A percentile compares a stretch with the other conserved stretches of the same genome.
Conservation (phyloP, 1,140 invertebrate species). For the Hestina assimilis region DNA sequence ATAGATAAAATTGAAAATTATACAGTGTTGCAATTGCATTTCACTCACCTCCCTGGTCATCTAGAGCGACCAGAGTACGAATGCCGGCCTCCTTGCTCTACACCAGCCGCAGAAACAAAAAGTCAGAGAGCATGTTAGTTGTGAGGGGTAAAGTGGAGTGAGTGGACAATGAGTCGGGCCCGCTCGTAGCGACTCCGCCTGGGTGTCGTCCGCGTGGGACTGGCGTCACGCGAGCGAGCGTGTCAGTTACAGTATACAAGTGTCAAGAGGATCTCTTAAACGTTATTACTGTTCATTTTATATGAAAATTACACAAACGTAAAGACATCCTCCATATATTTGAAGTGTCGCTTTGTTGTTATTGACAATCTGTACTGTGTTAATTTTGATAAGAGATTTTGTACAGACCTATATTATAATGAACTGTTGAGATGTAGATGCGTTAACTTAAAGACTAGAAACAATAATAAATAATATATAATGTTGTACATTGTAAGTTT, state of each 20-base stretch:
- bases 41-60: slow-evolving; percentile 99
- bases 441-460: slow-evolving; percentile 20
- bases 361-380: slow-evolving; percentile 63
- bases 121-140: slow-evolving; percentile 78
- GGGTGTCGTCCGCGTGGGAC: slow-evolving; percentile 4
- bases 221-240: slow-evolving; percentile 35
- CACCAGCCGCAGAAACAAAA: slow-evolving; percentile 85
- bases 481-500: slow-evolving; percentile 25
- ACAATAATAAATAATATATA: slow-evolving; percentile 26
- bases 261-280: slow-evolving; percentile 43
- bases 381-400: slow-evolving; percentile 26
- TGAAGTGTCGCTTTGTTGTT: slow-evolving; percentile 54
- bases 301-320: neutral
- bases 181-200: slow-evolving; percentile 19
- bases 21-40: slow-evolving; percentile 77
- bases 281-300: neutral
- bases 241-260: slow-evolving; percentile 37
- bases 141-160: slow-evolving; percentile 75
- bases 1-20: slow-evolving; percentile 76
- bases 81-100: slow-evolving; percentile 99
- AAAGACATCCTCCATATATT: slow-evolving; percentile 44
- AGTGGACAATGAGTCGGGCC: slow-evolving; percentile 45
- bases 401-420: slow-evolving; percentile 28
- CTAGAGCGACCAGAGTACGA: slow-evolving; percentile 98
- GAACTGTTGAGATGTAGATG: slow-evolving; percentile 16